phyloP scores from a whole-genome alignment of 2,797 vertebrate species.

The Rachycentron canadum region DNA sequence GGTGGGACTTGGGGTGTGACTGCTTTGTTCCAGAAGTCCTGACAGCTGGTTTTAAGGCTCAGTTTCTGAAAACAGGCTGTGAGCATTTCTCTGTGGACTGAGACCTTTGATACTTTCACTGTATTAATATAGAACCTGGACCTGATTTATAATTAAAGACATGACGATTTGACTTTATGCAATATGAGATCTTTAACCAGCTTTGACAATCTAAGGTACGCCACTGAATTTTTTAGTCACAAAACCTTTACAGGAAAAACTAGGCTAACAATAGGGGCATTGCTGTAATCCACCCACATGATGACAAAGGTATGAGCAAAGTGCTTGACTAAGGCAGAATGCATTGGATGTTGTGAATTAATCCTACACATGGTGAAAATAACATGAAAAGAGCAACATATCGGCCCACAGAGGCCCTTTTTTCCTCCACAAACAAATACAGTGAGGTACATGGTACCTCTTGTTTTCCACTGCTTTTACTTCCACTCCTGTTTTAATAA shows the following conservation, averaged over 20 bases:
- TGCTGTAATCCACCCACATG: background rate
- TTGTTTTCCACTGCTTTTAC: constrained; percentile 35
- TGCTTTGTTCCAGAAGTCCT: too few relatives aligned
- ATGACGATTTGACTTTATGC: too few relatives aligned
- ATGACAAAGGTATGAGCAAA: background rate
- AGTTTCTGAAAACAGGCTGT: too few relatives aligned
- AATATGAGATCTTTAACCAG: too few relatives aligned
- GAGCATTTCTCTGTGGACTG: too few relatives aligned
- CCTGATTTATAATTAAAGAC: too few relatives aligned
- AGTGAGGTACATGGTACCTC: background rate
- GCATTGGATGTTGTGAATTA: background rate
- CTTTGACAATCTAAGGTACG: background rate
- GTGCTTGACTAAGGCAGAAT: background rate
- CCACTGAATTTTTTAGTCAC: background rate
- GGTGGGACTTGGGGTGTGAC: too few relatives aligned
- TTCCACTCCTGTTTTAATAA: constrained; percentile 27
- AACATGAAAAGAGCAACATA: background rate
- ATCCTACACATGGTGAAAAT: background rate
- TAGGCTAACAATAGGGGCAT: too few relatives aligned
- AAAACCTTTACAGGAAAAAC: background rate
- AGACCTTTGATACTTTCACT: too few relatives aligned
- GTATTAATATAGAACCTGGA: too few relatives aligned
- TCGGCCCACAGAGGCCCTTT: background rate
- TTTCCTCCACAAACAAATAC: constrained; percentile 20
- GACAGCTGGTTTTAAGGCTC: too few relatives aligned